These are phyloP conservation scores for Trichosurus vulpecula DNA, from an alignment of 2,797 vertebrate genomes.

Conservation along the genomic window DNA sequence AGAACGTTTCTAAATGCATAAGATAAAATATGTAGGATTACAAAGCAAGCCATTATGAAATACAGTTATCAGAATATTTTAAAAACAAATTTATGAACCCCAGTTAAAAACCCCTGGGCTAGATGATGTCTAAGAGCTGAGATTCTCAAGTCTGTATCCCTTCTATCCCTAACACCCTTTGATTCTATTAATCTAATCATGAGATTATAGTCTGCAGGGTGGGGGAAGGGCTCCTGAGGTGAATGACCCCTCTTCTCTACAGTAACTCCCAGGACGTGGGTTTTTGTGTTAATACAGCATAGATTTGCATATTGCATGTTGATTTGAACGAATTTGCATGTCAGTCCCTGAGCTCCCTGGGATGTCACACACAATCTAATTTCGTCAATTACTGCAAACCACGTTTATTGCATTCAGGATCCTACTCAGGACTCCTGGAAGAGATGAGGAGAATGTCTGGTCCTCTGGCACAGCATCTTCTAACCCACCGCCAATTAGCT, in stretches of 20 bases:
- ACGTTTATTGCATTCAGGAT: slow-evolving; percentile 22
- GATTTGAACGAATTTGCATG: slow-evolving; percentile 30
- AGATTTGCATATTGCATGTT: not conserved
- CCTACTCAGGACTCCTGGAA: not conserved
- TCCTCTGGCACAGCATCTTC: not conserved
- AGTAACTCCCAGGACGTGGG: not conserved
- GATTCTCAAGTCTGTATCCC: not conserved
- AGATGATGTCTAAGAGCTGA: not conserved
- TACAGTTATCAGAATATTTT: not conserved
- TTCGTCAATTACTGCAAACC: slow-evolving; percentile 41
- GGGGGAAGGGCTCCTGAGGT: not conserved
- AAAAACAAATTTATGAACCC: not conserved
- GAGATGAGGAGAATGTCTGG: not conserved
- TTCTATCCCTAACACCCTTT: not conserved
- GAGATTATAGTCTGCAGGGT: not conserved
- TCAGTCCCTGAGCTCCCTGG: not conserved
- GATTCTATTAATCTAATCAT: not conserved
- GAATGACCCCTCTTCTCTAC: not conserved
- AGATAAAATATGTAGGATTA: not conserved
- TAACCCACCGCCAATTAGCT: not conserved
- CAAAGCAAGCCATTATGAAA: not conserved
- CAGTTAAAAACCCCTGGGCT: not conserved
- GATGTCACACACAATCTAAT: not conserved
- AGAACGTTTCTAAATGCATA: not conserved
- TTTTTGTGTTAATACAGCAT: not conserved